Conservation (phyloP, 2,888 invertebrate genomes). For the Cylindroiulus punctatus region DNA sequence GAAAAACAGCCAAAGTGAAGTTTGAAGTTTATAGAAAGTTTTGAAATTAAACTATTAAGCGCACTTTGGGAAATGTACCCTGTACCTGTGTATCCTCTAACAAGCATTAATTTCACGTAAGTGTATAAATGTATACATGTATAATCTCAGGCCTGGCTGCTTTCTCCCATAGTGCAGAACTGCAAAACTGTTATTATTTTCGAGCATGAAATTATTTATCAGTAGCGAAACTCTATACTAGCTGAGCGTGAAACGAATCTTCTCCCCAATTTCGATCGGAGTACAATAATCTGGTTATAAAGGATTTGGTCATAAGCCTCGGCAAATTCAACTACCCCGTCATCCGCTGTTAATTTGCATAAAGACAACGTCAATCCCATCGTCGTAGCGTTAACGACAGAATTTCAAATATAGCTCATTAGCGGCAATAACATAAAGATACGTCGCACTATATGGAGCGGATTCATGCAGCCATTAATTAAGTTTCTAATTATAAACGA, state of each 20-base stretch:
- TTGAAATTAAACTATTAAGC: neutral
- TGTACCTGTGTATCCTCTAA: too few species aligned
- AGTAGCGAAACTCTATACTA: conserved; percentile 34
- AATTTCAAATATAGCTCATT: conserved; percentile 18
- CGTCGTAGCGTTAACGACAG: conserved; percentile 18
- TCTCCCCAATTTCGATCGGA: neutral
- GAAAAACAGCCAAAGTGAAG: neutral
- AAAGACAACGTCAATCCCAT: conserved; percentile 18
- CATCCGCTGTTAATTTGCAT: neutral
- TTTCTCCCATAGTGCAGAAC: neutral
- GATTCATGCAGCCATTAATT: conserved; percentile 10
- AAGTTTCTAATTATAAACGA: conserved; percentile 11
- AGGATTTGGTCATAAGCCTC: conserved; percentile 21
- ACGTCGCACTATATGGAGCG: neutral
- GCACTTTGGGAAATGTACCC: neutral
- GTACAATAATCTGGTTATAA: conserved; percentile 31
- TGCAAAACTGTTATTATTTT: conserved; percentile 16
- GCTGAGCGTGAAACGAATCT: conserved; percentile 33
- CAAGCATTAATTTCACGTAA: neutral
- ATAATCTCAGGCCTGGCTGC: neutral
- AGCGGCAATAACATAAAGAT: conserved; percentile 18
- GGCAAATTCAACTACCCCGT: neutral
- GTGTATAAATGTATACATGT: conserved; percentile 11
- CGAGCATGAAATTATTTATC: conserved; percentile 31
- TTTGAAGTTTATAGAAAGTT: neutral